Base-by-base conservation (phyloP, 2,888 invertebrate species). In the Fragum whitleyi region DNA sequence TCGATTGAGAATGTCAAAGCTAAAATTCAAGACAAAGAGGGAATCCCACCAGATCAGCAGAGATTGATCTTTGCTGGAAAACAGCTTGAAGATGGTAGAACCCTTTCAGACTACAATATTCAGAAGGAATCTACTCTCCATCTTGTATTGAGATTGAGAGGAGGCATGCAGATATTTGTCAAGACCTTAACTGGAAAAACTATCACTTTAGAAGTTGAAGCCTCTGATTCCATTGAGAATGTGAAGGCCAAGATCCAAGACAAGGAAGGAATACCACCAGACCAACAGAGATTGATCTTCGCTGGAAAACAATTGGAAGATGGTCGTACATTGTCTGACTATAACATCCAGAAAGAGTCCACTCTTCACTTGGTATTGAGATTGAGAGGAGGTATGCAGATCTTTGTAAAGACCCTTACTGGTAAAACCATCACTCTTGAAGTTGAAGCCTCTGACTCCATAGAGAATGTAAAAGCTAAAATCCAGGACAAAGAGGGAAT, bases 301-400 rank as follows among this genome's bases (percentile, higher is more conserved):
- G 98, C 98, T 89, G 98, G 98, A 75, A 98, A 98, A 94, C 98
- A 98, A 95, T 94, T 98, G 92, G 98, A 98, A 95, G 98, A 98
- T 96, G 98, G 97, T 3, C 96, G 97, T 73, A 98, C 98, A 1
- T 95, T 98, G 47, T 97, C 97, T 0, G 98, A 98, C 93, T 98
- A 98, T 94, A 98, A 98, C 94, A 98, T 98, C 93, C 98, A 98
- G 95, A 98, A 98, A 94, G 97, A 98, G 94, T 98, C 98, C 0
- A 98, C 98, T 19, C 96, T 98, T 86, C 98, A 98, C 94, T 89
- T 95, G 95, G 98, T 98, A 83, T 96, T 99, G 81, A 97, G 98
- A 95, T 96, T 99, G 90, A 96, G 98, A 74, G 99, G 99, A 95
- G 99, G 99, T 65, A 91, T 92, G 92, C 92, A 99, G 96, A 98